Percentiles rank a stretch among this genome's conserved stretches.
phyloP scores from a whole-genome alignment of 2,888 invertebrate genomes.

The Myopa tessellatipennis region DNA sequence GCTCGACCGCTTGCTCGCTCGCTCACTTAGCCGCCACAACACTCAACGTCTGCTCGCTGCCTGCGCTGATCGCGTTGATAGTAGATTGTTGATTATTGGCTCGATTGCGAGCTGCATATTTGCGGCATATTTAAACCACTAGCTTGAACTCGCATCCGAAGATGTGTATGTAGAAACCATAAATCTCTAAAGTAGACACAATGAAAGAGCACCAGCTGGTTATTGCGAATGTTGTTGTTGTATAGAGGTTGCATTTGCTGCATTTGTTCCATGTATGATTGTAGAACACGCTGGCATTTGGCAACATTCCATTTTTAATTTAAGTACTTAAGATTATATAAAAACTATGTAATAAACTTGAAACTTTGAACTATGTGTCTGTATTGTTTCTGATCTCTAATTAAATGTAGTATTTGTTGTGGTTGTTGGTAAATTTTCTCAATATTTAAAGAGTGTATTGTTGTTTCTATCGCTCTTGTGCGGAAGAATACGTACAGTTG shows the following conservation, averaged over 20 bases:
- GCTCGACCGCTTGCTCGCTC: neutral
- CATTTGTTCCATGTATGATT: conserved; percentile 7
- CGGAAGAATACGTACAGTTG: too few relatives aligned
- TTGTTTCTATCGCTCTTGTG: too few relatives aligned
- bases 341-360: too few relatives aligned
- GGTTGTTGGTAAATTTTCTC: too few relatives aligned
- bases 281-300: neutral
- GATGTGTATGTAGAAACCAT: neutral
- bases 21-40: neutral
- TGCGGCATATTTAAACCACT: neutral
- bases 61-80: conserved; percentile 22
- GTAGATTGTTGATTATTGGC: conserved; percentile 28
- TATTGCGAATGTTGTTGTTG: too few relatives aligned
- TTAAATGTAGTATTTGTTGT: too few relatives aligned
- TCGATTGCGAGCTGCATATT: neutral
- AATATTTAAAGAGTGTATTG: too few relatives aligned
- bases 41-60: neutral
- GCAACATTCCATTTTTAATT: too few relatives aligned
- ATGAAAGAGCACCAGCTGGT: conserved; percentile 11
- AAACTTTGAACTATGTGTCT: too few relatives aligned
- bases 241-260: conserved; percentile 19
- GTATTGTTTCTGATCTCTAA: too few relatives aligned
- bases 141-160: neutral
- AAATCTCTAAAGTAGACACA: conserved; percentile 20
- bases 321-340: too few relatives aligned